phyloP scores from a whole-genome alignment of 2,113 vertebrate species.

The Perccottus glenii region DNA sequence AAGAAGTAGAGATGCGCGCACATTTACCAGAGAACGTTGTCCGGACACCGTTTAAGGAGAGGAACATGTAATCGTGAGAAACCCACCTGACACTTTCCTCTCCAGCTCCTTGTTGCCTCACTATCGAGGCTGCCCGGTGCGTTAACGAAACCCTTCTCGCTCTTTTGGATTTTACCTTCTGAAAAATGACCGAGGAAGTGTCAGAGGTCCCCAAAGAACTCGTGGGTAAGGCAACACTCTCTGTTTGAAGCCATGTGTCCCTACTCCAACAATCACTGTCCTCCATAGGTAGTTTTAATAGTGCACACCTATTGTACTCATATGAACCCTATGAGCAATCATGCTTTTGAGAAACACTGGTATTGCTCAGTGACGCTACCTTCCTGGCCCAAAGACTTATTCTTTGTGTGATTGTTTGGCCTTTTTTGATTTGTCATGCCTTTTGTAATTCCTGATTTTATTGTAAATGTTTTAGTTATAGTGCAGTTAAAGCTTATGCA shows the following conservation, averaged over 20 bases:
- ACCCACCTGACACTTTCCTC: constrained; percentile 70
- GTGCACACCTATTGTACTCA: background rate
- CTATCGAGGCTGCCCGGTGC: constrained; percentile 29
- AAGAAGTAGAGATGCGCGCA: constrained; percentile 48
- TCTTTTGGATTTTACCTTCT: constrained; percentile 43
- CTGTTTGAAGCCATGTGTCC: constrained; percentile 55
- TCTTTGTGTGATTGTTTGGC: background rate
- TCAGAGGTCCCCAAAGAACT: constrained; percentile 88
- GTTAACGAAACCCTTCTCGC: constrained; percentile 15
- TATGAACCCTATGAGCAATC: background rate
- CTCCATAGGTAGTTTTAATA: background rate
- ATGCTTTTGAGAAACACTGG: background rate
- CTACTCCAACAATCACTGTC: constrained; percentile 35
- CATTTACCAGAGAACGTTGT: constrained; percentile 41
- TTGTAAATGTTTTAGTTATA: background rate
- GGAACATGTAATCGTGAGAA: constrained; percentile 70
- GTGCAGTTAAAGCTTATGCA: constrained; percentile 1
- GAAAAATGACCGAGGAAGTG: constrained; percentile 88
- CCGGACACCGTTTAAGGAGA: constrained; percentile 53
- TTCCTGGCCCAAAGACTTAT: background rate
- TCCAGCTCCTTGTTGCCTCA: constrained; percentile 7
- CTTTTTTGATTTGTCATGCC: too few species aligned
- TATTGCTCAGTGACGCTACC: background rate
- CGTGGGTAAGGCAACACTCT: constrained; percentile 81
- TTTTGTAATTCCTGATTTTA: background rate